Percentiles rank a stretch among this genome's conserved stretches.
phyloP scores from a whole-genome alignment of 2,888 invertebrate genomes.

The Lasioglossum figueresi region DNA sequence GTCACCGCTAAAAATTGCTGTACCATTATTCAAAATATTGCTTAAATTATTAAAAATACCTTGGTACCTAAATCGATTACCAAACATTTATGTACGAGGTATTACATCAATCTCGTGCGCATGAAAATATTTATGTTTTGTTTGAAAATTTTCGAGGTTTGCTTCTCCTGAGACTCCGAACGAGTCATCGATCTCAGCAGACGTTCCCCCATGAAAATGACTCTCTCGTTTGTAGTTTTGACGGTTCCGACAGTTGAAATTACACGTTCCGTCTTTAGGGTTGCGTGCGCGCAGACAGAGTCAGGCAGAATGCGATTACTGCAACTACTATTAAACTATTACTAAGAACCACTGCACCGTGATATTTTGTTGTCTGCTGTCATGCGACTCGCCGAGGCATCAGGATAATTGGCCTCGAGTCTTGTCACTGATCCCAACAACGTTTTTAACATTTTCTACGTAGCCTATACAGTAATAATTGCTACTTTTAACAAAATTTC shows the following conservation, averaged over 20 bases:
- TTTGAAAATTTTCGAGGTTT: neutral
- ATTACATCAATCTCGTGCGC: too few species aligned
- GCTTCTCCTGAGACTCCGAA: neutral
- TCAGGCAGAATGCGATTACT: conserved; percentile 51
- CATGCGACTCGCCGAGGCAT: conserved; percentile 25
- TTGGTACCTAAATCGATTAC: too few species aligned
- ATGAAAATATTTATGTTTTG: neutral
- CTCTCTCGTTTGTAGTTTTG: conserved; percentile 50
- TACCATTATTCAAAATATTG: too few species aligned
- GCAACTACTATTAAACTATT: conserved; percentile 52
- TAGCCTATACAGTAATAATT: too few species aligned
- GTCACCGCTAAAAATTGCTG: too few species aligned
- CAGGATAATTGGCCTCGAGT: conserved; percentile 35
- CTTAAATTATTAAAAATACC: too few species aligned
- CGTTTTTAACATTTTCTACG: neutral
- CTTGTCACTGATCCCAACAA: neutral
- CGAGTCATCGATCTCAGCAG: conserved; percentile 4
- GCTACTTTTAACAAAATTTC: too few species aligned
- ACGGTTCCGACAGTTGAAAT: conserved; percentile 61
- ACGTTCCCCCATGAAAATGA: neutral
- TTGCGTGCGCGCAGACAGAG: conserved; percentile 59
- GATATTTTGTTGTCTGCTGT: conserved; percentile 39
- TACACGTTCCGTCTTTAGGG: conserved; percentile 48
- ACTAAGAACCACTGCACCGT: conserved; percentile 17
- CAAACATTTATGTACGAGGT: too few species aligned